Percentiles rank a stretch among this genome's conserved stretches.
Conservation (phyloP, 1,140 invertebrate genomes). For the Dinoponera quadriceps region DNA sequence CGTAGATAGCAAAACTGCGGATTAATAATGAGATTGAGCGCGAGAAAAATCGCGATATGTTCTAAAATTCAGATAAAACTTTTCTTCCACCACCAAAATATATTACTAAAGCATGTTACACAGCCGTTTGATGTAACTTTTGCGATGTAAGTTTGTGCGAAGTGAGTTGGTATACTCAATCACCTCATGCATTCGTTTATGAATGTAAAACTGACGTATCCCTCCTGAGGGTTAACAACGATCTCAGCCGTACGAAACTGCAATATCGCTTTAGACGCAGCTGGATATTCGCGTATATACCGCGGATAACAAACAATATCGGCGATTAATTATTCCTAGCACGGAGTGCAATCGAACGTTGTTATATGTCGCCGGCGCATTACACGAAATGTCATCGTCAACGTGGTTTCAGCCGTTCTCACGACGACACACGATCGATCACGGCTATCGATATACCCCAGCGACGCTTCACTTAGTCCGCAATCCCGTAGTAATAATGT, state of each 20-base stretch:
- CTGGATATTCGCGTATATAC: background rate
- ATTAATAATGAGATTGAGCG: background rate
- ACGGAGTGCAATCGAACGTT: conserved; percentile 34
- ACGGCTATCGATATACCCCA: background rate
- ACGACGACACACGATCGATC: conserved; percentile 62
- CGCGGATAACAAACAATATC: conserved; percentile 19
- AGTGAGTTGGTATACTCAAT: no score
- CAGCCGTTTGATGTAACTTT: no score
- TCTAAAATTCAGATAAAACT: no score
- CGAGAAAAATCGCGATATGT: background rate
- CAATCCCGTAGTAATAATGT: conserved; percentile 34
- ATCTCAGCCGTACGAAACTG: background rate
- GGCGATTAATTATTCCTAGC: conserved; percentile 62
- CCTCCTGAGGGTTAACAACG: no score
- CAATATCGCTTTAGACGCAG: background rate
- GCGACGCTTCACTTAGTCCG: background rate
- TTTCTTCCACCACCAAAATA: no score
- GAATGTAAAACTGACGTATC: no score
- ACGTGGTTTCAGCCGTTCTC: conserved; percentile 12
- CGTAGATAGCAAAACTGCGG: conserved; percentile 12
- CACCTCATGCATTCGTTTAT: no score
- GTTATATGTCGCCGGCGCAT: conserved; percentile 54
- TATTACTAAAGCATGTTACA: no score
- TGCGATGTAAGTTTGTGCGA: no score
- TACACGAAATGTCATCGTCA: conserved; percentile 74